These are phyloP conservation scores for Brachyptera risi DNA, from an alignment of 2,888 invertebrate genomes.

Conservation along the genomic window DNA sequence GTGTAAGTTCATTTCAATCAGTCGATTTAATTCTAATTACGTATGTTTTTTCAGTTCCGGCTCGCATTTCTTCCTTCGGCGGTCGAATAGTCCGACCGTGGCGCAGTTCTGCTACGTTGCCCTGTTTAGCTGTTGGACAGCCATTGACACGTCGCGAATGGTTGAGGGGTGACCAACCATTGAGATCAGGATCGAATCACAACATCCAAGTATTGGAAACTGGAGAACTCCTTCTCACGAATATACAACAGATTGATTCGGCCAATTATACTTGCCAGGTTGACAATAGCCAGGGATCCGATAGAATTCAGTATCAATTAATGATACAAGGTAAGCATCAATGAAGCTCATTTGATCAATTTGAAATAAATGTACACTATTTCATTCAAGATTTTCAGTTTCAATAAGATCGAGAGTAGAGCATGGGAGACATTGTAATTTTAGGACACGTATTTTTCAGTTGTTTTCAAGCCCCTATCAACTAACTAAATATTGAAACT, in stretches of 20 bases:
- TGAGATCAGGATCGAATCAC: conserved; percentile 55
- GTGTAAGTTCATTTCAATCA: too few relatives aligned
- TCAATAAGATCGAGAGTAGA: too few relatives aligned
- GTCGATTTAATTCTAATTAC: conserved; percentile 4
- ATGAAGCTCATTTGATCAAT: too few relatives aligned
- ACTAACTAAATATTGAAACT: too few relatives aligned
- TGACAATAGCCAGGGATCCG: conserved; percentile 65
- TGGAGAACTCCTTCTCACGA: conserved; percentile 61
- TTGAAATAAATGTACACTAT: too few relatives aligned
- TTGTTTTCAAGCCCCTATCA: too few relatives aligned
- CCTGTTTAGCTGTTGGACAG: conserved; percentile 63
- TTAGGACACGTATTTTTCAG: too few relatives aligned
- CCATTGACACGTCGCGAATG: conserved; percentile 57
- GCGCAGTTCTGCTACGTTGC: conserved; percentile 59
- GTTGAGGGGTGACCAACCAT: conserved; percentile 54
- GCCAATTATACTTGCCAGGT: conserved; percentile 70
- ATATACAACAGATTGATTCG: conserved; percentile 59
- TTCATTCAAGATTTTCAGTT: too few relatives aligned
- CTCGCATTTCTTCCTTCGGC: conserved; percentile 67
- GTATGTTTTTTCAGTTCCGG: conserved; percentile 50
- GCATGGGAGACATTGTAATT: too few relatives aligned
- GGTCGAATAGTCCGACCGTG: conserved; percentile 61
- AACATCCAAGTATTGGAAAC: conserved; percentile 59
- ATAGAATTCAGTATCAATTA: conserved; percentile 60
- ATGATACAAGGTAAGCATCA: conserved; percentile 60